These are phyloP conservation scores for Noctua comes DNA, from an alignment of 2,888 invertebrate species.

Conservation along the genomic window DNA sequence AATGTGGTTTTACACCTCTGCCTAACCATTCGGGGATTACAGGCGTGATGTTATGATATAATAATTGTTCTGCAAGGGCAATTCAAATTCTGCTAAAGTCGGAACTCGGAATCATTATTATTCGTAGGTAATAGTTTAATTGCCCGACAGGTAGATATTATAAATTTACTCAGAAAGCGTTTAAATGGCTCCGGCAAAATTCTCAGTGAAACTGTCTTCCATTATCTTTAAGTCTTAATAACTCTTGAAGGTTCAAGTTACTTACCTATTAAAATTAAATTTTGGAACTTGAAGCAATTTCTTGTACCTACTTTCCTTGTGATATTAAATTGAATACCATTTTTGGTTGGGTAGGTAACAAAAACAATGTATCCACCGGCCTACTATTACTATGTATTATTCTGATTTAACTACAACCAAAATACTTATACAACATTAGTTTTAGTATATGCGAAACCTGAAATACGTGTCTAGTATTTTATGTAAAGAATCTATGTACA, in stretches of 20 bases:
- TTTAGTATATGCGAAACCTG: too few relatives aligned
- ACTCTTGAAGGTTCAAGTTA: constrained; percentile 44
- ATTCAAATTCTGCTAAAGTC: constrained; percentile 11
- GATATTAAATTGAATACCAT: constrained; percentile 5
- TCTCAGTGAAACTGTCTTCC: constrained; percentile 44
- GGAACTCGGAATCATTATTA: constrained; percentile 23
- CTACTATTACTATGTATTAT: background rate
- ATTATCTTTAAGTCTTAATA: constrained; percentile 52
- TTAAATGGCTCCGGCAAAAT: constrained; percentile 44
- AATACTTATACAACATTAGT: too few relatives aligned
- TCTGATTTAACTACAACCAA: background rate
- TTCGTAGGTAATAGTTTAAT: constrained; percentile 44
- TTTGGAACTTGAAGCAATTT: constrained; percentile 28
- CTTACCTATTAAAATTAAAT: constrained; percentile 52
- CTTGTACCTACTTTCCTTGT: background rate
- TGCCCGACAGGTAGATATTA: constrained; percentile 46
- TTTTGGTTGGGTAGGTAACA: background rate
- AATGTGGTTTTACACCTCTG: background rate
- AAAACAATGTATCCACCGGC: background rate
- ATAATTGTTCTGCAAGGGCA: background rate
- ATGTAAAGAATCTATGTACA: too few relatives aligned
- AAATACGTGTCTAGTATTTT: too few relatives aligned
- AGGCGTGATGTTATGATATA: background rate
- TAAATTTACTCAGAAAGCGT: constrained; percentile 41
- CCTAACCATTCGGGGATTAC: background rate